Base-by-base conservation (phyloP, 2,797 vertebrate genomes). In the Manis pentadactyla region DNA sequence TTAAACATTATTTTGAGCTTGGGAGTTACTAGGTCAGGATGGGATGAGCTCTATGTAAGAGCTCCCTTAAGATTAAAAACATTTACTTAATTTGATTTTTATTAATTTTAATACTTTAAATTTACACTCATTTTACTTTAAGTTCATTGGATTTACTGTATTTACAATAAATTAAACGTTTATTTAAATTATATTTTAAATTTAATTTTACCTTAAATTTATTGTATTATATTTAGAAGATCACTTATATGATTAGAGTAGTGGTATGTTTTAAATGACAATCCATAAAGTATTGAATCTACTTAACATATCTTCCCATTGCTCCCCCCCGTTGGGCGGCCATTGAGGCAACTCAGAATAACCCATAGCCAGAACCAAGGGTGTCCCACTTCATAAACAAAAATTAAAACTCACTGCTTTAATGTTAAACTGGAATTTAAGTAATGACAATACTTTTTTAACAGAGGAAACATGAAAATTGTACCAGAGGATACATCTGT, bases 71-170 rank as follows among this genome's bases (percentile, higher is more conserved):
- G 46, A 94, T 49, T 85, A 75, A 53, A 46, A 42, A 49, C 6
- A 51, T 94, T 57, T 85, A 83, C 78, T 42, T 92, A 81, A 82
- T 49, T 71, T 90, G 7, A 81, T 71, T 64, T 79, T 81, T 71
- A 63, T 59, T 82, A 31, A 73, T 42, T 71, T 19, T 66, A 49
- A 68, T 42, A 92, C 7, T 27, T 78, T 53, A 34, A 86, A 87
- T 51, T 59, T n/a, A 37, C 37, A 87, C 25, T 31, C 34, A 87
- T 79, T 83, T 91, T 42, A 42, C 42, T 42, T 42, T 42, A 42
- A 42, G 42, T 42, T 42, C 42, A 42, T 42, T 42, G 42, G 42
- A 42, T 42, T 42, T 42, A 42, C 5, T 42, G 42, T 42, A 42
- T 42, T 42, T 42, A 42, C 8, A 8, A 42, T 42, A 42, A 42